phyloP scores from a whole-genome alignment of 2,888 invertebrate genomes.

The Cataglyphis rosenhaueri region DNA sequence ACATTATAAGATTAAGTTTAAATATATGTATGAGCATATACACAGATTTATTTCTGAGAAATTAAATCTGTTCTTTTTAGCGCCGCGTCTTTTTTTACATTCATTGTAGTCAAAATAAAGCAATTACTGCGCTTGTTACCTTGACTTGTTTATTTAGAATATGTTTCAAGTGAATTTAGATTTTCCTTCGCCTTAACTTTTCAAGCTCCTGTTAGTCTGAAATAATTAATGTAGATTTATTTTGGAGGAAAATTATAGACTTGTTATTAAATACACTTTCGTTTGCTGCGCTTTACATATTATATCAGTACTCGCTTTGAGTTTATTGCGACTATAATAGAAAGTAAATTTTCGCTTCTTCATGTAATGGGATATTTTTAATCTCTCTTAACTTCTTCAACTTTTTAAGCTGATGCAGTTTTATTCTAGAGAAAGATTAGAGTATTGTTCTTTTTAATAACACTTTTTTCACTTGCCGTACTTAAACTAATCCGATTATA shows the following conservation, averaged over 20 bases:
- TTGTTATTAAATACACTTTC: not conserved
- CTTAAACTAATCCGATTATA: slow-evolving; percentile 51
- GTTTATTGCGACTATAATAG: not conserved
- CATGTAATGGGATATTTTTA: slow-evolving; percentile 1
- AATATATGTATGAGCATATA: not conserved
- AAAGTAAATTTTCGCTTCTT: slow-evolving; percentile 13
- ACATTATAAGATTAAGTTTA: not conserved
- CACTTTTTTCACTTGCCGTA: slow-evolving; percentile 35
- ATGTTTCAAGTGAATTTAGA: slow-evolving; percentile 8
- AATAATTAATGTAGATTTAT: not conserved
- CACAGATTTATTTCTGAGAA: not conserved
- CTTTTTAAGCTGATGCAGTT: slow-evolving; percentile 3
- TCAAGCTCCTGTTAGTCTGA: slow-evolving; percentile 2
- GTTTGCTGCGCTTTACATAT: not conserved
- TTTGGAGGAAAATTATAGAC: slow-evolving; percentile 2
- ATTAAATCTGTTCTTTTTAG: not conserved
- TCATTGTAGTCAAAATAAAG: not conserved
- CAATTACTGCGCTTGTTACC: slow-evolving; percentile 10
- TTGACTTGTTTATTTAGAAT: not conserved
- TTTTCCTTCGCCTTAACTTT: slow-evolving; percentile 6
- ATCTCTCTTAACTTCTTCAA: slow-evolving; percentile 12
- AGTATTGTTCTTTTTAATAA: slow-evolving; percentile 24
- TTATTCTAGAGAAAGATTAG: not conserved
- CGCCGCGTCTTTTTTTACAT: not conserved
- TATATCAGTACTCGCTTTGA: not conserved